These are phyloP conservation scores for Zingel zingel DNA, from an alignment of 2,113 vertebrate genomes.

Conservation along the genomic window DNA sequence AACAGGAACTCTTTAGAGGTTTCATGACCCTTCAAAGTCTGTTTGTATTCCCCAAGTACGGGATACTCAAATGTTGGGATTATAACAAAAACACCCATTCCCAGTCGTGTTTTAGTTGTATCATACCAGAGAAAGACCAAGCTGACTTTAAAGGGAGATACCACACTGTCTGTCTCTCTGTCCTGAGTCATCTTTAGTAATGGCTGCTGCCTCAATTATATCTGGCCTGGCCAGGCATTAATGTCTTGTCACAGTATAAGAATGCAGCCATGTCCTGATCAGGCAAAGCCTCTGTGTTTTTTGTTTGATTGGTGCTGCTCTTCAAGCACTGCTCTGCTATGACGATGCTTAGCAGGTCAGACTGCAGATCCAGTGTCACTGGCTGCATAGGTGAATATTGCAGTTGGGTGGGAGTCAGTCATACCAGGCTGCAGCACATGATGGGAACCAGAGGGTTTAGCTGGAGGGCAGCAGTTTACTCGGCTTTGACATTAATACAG, in stretches of 20 bases:
- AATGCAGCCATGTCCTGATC: conserved; percentile 61
- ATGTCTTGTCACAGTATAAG: conserved; percentile 45
- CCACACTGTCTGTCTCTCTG: neutral
- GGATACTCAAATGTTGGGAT: conserved; percentile 18
- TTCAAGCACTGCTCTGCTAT: conserved; percentile 38
- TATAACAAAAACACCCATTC: conserved; percentile 36
- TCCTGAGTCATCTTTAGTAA: conserved; percentile 55
- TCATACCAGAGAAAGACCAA: conserved; percentile 21
- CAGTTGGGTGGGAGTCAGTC: conserved; percentile 31
- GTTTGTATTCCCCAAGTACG: conserved; percentile 46
- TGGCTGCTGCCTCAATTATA: conserved; percentile 39
- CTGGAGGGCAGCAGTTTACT: conserved; percentile 60
- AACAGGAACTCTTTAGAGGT: conserved; percentile 53
- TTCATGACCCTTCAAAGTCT: conserved; percentile 50
- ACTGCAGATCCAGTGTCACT: conserved; percentile 72
- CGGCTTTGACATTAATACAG: conserved; percentile 68
- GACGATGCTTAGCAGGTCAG: conserved; percentile 78
- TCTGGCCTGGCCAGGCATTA: conserved; percentile 38
- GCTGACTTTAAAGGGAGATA: conserved; percentile 10
- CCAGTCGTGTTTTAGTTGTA: conserved; percentile 16
- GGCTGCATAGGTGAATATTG: conserved; percentile 35
- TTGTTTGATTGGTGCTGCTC: conserved; percentile 42
- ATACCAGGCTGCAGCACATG: conserved; percentile 70
- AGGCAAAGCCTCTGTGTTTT: conserved; percentile 25
- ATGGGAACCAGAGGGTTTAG: conserved; percentile 62